Conservation (phyloP, 2,113 vertebrate species). For the Etia nguti region DNA sequence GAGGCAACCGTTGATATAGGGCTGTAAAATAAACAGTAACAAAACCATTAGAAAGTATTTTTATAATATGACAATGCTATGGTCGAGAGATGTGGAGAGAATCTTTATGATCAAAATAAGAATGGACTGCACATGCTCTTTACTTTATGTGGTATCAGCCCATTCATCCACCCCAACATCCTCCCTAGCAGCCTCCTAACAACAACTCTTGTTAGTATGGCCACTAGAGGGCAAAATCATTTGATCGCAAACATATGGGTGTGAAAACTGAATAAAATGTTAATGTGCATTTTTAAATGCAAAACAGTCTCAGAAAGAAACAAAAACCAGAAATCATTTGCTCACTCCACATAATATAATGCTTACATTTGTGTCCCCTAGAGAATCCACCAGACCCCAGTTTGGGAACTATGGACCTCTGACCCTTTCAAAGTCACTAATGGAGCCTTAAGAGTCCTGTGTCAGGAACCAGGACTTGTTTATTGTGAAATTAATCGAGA, state of each 20-base stretch:
- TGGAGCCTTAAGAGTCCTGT: not conserved
- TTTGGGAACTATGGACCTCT: not conserved
- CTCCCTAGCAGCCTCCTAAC: rapidly evolving
- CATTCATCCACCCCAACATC: not conserved
- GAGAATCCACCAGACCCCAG: not conserved
- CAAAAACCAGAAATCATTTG: not conserved
- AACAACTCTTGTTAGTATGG: not conserved
- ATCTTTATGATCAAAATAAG: not conserved
- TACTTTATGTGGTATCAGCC: not conserved
- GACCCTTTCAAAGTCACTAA: not conserved
- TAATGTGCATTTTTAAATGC: not conserved
- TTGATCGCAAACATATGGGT: rapidly evolving
- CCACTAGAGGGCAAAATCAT: not conserved
- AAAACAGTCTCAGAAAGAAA: not conserved
- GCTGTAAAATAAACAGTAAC: not conserved
- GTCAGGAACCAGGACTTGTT: not conserved
- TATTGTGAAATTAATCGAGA: not conserved
- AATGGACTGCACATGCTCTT: not conserved
- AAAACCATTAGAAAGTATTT: not conserved
- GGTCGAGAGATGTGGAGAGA: not conserved
- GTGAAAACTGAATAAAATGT: not conserved
- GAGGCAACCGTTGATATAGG: not conserved
- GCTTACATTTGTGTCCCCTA: not conserved
- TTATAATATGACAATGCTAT: not conserved
- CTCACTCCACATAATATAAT: not conserved